Base-by-base conservation (phyloP, 2,113 vertebrate species). In the Irena cyanogastra region DNA sequence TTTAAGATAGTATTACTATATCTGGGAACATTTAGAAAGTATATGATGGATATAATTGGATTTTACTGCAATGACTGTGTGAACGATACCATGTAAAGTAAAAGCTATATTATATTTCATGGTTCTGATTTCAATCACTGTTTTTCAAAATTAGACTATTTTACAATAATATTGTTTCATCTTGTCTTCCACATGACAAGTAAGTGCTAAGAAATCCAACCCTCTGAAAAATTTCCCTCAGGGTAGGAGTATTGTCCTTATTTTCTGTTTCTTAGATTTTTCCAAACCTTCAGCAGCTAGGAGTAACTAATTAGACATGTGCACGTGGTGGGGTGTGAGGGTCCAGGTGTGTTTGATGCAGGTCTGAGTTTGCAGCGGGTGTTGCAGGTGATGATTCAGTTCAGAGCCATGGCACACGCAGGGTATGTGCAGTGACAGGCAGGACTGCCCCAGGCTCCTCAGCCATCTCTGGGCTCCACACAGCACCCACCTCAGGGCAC, bases 41-140 rank as follows among this genome's bases (percentile, higher is more conserved):
- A 31, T 79, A 28, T 70, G 82, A 66, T 70, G 80, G 84, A 56
- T 90, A 45, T 94, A 91, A 90, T 83, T 86, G 57, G 53, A 65
- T 96, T 95, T 96, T 83, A 68, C 52, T 72, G 54, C 83, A 83
- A 30, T 87, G 77, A 37, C 27, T 85, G 33, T 71, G 75, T 64
- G 84, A 93, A 66, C 13, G 9, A 52, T 89, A 64, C 72, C 30
- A 0, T 87, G 87, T 70, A 42, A 96, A 93, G 54, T 66, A 60
- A 91, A 94, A 93, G 24, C 44, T 63, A 0, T 60, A 56, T 94
- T 88, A 41, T 47, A 89, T 88, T 89, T 95, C 87, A 93, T 82
- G 95, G 75, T 92, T 93, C 85, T 95, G 91, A 79, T 74, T 96
- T 74, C 87, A 94, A 53, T 87, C 76, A 59, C 41, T 74, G 31